These are phyloP conservation scores for Hydriomena furcata DNA, from an alignment of 2,888 invertebrate genomes.

Conservation along the genomic window DNA sequence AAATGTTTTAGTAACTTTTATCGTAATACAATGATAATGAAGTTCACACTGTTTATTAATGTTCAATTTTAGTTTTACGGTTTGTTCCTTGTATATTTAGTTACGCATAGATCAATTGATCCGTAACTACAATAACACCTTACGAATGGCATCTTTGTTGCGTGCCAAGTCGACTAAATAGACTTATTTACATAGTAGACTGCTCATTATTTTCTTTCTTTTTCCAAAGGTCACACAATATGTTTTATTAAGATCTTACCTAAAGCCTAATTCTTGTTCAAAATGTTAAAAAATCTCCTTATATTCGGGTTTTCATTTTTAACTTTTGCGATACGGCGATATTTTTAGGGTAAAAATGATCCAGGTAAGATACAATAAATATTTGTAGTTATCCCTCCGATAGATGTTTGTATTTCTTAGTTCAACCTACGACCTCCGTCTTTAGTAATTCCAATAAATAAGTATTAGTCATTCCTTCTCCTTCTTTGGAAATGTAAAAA, in stretches of 20 bases:
- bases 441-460: neutral
- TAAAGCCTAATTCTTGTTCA: no score
- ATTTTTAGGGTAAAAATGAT: no score
- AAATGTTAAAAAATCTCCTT: no score
- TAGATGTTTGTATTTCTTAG: no score
- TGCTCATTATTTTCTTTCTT: constrained; percentile 1
- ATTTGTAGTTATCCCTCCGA: no score
- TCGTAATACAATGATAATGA: constrained; percentile 10
- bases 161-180: constrained; percentile 9
- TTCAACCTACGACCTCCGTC: neutral
- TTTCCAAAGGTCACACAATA: neutral
- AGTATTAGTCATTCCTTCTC: neutral
- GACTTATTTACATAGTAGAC: neutral
- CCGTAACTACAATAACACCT: constrained; percentile 24
- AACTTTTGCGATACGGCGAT: no score
- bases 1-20: constrained; percentile 1
- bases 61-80: constrained; percentile 12
- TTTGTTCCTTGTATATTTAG: constrained; percentile 14
- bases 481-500: neutral
- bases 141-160: constrained; percentile 13
- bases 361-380: no score
- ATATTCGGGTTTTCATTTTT: no score
- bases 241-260: no score
- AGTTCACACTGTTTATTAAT: constrained; percentile 24
- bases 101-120: constrained; percentile 22